phyloP scores from a whole-genome alignment of 1,140 invertebrate genomes.

The Alviniconcha marisindica region DNA sequence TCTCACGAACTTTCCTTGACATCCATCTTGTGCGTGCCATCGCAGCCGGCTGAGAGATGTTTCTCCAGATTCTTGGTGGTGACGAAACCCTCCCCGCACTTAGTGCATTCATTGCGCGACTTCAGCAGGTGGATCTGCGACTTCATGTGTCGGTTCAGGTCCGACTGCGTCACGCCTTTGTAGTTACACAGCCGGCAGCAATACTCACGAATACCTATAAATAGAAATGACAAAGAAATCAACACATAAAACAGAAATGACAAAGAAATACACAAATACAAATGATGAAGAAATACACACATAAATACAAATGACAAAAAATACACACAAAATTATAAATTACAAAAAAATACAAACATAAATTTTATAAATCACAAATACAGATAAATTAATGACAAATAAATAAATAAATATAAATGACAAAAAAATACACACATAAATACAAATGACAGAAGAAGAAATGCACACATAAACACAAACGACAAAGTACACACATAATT shows the following conservation, averaged over 20 bases:
- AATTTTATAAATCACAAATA: slow-evolving; percentile 73
- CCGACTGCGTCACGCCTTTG: slow-evolving; percentile 78
- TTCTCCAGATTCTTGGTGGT: slow-evolving; percentile 71
- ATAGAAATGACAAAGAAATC: too few species aligned
- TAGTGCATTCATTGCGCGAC: slow-evolving; percentile 72
- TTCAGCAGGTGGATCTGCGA: slow-evolving; percentile 77
- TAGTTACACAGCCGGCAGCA: slow-evolving; percentile 78
- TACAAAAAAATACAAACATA: too few species aligned
- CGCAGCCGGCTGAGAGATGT: slow-evolving; percentile 67
- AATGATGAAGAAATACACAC: too few species aligned
- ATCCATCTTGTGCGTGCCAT: slow-evolving; percentile 50
- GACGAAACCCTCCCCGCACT: slow-evolving; percentile 75
- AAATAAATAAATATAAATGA: slow-evolving; percentile 33
- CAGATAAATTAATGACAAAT: slow-evolving; percentile 66
- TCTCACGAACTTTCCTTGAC: too few species aligned
- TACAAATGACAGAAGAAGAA: too few species aligned
- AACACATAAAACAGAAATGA: too few species aligned
- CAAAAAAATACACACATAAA: too few species aligned
- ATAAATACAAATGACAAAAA: too few species aligned
- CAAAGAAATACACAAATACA: slow-evolving; percentile 36
- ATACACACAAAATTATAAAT: slow-evolving; percentile 73
- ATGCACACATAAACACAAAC: slow-evolving; percentile 64
- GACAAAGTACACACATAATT: too few species aligned
- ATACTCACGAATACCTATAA: slow-evolving; percentile 77
- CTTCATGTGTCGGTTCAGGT: slow-evolving; percentile 78